phyloP scores from a whole-genome alignment of 2,888 invertebrate species.

The Miltochrista miniata region DNA sequence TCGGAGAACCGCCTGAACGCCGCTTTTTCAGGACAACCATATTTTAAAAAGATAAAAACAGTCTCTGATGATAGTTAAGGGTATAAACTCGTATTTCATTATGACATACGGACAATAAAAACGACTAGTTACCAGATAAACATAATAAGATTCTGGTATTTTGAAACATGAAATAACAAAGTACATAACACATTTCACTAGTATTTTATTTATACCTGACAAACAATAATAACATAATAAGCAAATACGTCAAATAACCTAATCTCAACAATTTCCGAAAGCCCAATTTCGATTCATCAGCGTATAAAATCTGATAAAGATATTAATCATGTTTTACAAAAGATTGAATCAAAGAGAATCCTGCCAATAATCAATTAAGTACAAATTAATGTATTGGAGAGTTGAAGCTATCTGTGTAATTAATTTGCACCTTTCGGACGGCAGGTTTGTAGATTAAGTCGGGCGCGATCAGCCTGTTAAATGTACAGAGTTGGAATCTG shows the following conservation, averaged over 20 bases:
- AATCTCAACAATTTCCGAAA: conserved; percentile 16
- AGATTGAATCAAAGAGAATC: conserved; percentile 49
- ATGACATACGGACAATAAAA: conserved; percentile 27
- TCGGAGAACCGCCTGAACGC: conserved; percentile 64
- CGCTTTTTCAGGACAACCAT: conserved; percentile 61
- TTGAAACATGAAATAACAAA: background rate
- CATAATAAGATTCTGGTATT: background rate
- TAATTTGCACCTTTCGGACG: conserved; percentile 68
- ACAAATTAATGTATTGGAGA: conserved; percentile 61
- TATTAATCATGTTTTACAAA: conserved; percentile 41
- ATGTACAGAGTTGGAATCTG: conserved; percentile 66
- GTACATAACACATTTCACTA: background rate
- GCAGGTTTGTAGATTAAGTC: conserved; percentile 57
- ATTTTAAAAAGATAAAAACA: conserved; percentile 43
- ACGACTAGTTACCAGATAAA: conserved; percentile 13
- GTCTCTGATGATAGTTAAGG: conserved; percentile 32
- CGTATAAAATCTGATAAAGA: conserved; percentile 33
- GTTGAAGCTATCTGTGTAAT: conserved; percentile 64
- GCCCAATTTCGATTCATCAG: conserved; percentile 8
- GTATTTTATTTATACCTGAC: too few relatives aligned
- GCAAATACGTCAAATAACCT: conserved; percentile 21
- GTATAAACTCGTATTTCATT: conserved; percentile 26
- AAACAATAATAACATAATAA: conserved; percentile 11
- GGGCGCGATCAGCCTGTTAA: conserved; percentile 55
- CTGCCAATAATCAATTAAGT: conserved; percentile 57